These are phyloP conservation scores for Pipistrellus pygmaeus DNA, from an alignment of 2,797 vertebrate genomes.

Conservation along the genomic window DNA sequence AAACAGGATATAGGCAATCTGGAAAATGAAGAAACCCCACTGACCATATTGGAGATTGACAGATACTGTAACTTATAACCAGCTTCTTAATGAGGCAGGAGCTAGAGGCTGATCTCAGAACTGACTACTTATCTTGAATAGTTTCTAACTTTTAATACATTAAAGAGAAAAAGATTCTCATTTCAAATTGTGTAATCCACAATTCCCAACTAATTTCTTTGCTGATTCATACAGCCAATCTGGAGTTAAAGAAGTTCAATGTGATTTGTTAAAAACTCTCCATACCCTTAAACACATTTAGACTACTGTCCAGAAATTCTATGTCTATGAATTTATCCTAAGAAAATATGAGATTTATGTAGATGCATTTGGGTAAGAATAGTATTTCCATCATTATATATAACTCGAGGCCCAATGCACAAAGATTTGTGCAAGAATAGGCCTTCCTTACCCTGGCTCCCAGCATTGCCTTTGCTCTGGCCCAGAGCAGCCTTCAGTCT, in stretches of 20 bases:
- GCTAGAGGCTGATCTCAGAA: not conserved
- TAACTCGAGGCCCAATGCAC: not conserved
- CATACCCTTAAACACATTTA: conserved; percentile 28
- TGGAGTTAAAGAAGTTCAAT: not conserved
- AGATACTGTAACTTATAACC: not conserved
- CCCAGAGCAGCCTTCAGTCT: no score
- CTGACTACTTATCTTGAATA: not conserved
- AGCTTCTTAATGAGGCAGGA: conserved; percentile 25
- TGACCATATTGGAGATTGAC: not conserved
- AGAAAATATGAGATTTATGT: not conserved
- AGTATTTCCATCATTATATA: not conserved
- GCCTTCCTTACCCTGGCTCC: no score
- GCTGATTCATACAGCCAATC: not conserved
- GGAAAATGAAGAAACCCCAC: conserved; percentile 21
- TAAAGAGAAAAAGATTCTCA: conserved; percentile 14
- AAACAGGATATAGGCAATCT: not conserved
- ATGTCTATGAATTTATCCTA: not conserved
- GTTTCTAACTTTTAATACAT: conserved; percentile 52
- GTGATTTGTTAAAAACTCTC: conserved; percentile 13
- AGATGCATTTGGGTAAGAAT: conserved; percentile 2
- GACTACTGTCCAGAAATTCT: not conserved
- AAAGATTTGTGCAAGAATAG: no score
- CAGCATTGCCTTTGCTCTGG: no score
- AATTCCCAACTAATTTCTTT: conserved; percentile 40
- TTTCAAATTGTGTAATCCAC: conserved; percentile 2